phyloP scores from a whole-genome alignment of 2,113 vertebrate genomes.

The Channa maculata region DNA sequence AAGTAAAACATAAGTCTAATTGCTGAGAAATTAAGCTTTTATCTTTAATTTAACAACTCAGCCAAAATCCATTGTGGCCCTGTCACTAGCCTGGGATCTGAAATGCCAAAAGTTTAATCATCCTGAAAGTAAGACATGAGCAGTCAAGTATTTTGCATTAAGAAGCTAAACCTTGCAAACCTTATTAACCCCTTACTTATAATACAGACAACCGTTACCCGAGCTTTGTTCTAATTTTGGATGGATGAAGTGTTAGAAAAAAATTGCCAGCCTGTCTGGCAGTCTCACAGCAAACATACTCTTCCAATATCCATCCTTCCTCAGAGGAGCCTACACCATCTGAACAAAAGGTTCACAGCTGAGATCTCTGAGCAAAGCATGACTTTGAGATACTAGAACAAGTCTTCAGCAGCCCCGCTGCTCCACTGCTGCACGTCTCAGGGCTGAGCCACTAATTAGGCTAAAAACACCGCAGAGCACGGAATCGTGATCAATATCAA shows the following conservation, averaged over 20 bases:
- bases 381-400: slow-evolving; percentile 61
- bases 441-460: slow-evolving; percentile 77
- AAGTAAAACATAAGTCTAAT: too few relatives aligned
- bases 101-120: slow-evolving; percentile 10
- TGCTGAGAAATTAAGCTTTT: too few relatives aligned
- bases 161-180: neutral
- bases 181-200: neutral
- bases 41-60: too few relatives aligned
- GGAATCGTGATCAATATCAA: slow-evolving; percentile 81
- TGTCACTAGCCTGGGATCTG: too few relatives aligned
- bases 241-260: slow-evolving; percentile 9
- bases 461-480: slow-evolving; percentile 73
- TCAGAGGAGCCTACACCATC: slow-evolving; percentile 32
- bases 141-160: slow-evolving; percentile 4
- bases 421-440: slow-evolving; percentile 67
- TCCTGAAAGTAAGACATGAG: slow-evolving; percentile 18
- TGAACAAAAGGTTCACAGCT: slow-evolving; percentile 24
- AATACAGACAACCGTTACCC: neutral
- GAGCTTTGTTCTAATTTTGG: slow-evolving; percentile 13
- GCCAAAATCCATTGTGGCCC: neutral
- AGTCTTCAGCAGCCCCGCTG: slow-evolving; percentile 66
- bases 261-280: slow-evolving; percentile 18
- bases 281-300: slow-evolving; percentile 32
- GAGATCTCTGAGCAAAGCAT: slow-evolving; percentile 57
- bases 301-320: slow-evolving; percentile 22